Conservation (phyloP, 2,113 vertebrate species). For the Macquaria australasica region DNA sequence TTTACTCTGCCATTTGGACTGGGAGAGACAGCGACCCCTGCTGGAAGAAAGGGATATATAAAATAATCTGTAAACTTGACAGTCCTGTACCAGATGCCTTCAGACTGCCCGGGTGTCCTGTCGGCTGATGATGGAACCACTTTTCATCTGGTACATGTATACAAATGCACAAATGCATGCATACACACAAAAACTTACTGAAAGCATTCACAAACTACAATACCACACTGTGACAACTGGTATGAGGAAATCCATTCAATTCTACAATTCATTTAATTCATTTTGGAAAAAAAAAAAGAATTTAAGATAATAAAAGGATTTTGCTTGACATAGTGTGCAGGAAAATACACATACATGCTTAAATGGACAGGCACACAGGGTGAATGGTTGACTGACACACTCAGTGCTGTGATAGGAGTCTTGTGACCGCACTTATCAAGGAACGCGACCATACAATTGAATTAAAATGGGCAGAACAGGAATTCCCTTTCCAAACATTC, state of each 20-base stretch:
- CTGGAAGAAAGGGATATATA: slow-evolving; percentile 99
- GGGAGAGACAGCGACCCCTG: slow-evolving; percentile 99
- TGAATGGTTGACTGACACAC: slow-evolving; percentile 14
- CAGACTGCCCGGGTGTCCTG: slow-evolving; percentile 97
- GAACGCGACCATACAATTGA: slow-evolving; percentile 52
- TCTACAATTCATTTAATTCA: background rate
- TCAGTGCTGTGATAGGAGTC: slow-evolving; percentile 39
- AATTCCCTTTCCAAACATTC: slow-evolving; percentile 59
- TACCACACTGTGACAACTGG: background rate
- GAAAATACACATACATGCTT: background rate
- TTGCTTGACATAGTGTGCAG: background rate
- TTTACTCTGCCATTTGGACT: slow-evolving; percentile 98
- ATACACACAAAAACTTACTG: slow-evolving; percentile 6
- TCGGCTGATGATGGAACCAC: slow-evolving; percentile 78
- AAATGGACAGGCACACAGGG: slow-evolving; percentile 1
- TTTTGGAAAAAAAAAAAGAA: background rate
- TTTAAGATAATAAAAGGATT: slow-evolving; percentile 3
- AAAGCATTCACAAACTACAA: slow-evolving; percentile 4
- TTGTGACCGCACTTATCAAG: slow-evolving; percentile 69
- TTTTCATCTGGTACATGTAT: background rate
- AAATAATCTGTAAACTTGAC: slow-evolving; percentile 99
- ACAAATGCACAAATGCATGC: slow-evolving; percentile 47
- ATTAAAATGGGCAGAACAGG: slow-evolving; percentile 39
- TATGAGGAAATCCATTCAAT: background rate
- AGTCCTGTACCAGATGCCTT: slow-evolving; percentile 98